Evolutionary conservation across 2,113 vertebrate genomes (phyloP), one percentile per base, ranked within the genome.

Genomic region (Malaclemys terrapin): DNA sequence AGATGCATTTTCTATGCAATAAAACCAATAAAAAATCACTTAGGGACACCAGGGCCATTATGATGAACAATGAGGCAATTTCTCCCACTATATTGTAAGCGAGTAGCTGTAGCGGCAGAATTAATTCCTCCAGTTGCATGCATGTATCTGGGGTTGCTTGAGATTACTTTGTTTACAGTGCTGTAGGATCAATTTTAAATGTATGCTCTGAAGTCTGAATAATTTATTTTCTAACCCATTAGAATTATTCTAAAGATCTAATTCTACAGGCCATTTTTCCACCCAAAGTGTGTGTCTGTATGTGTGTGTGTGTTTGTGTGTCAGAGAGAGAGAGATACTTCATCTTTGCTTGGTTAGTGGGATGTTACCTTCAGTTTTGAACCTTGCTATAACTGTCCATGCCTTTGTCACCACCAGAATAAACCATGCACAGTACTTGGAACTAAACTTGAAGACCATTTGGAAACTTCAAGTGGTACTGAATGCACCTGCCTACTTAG

Each of bases 211-310:
- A 96, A 91, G 80, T 76, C 93, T 97, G 94, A 97, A 94, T 97
- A 94, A 97, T 97, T 97, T 96, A 96, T 96, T 97, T 97, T 89
- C 88, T 84, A 95, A 50, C 35, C 92, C 96, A 92, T 95, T 97
- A 97, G 88, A 95, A 97, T 94, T 90, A 54, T 94, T 93, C 96
- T 90, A 78, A 93, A 79, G 75, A 75, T 91, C 76, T 92, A 85
- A 95, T 93, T 95, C 88, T 1, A 1, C 4, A 75, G 83, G 75
- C 84, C 85, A 72, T 16, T 88, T 93, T 87, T 88, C 80, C 91
- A 59, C 80, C 57, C 78, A 85, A 76, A 93, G 56, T 72, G 31
- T 38, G 52, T 9, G 52, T 45, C 10, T 75, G 31, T 65, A 31
- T n/a, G 62, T 3, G 4, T 75, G 20, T 75, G 31, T 65, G 38